A percentile compares a stretch with the other conserved stretches of the same genome.
These are phyloP conservation scores for Monochamus alternatus DNA, from an alignment of 2,888 invertebrate genomes.

Conservation along the genomic window DNA sequence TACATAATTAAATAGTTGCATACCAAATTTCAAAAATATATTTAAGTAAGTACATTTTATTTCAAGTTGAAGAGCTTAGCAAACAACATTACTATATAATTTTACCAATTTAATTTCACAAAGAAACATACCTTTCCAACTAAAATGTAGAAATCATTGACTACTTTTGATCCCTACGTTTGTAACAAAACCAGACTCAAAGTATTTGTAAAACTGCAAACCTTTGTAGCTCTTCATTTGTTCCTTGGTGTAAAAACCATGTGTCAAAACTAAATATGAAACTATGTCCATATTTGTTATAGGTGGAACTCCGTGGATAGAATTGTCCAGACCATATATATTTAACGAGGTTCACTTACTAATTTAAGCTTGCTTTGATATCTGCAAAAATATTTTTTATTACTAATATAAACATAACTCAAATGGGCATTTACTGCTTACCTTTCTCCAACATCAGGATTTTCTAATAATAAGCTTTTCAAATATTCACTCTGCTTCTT, in stretches of 20 bases:
- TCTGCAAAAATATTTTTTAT: too few species aligned
- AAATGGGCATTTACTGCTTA: too few species aligned
- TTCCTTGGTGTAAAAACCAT: background rate
- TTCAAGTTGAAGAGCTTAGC: background rate
- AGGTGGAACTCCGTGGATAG: too few species aligned
- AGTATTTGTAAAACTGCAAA: slow-evolving; percentile 25
- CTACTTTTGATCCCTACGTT: slow-evolving; percentile 15
- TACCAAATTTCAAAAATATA: background rate
- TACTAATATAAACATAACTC: too few species aligned
- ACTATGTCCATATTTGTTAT: too few species aligned
- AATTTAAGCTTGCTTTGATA: too few species aligned
- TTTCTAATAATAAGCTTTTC: too few species aligned
- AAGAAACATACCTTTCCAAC: slow-evolving; percentile 36
- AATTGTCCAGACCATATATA: too few species aligned
- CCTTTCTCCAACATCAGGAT: too few species aligned
- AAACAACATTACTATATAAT: background rate
- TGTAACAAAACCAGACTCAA: slow-evolving; percentile 31
- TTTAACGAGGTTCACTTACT: too few species aligned
- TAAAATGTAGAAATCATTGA: slow-evolving; percentile 21
- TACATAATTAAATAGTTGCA: background rate
- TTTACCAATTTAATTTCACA: background rate
- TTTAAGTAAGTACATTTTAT: background rate
- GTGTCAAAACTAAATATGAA: too few species aligned
- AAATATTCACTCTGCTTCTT: too few species aligned
- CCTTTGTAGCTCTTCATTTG: slow-evolving; percentile 30